Conservation (phyloP, 2,888 invertebrate genomes). For the Latrodectus elegans region DNA sequence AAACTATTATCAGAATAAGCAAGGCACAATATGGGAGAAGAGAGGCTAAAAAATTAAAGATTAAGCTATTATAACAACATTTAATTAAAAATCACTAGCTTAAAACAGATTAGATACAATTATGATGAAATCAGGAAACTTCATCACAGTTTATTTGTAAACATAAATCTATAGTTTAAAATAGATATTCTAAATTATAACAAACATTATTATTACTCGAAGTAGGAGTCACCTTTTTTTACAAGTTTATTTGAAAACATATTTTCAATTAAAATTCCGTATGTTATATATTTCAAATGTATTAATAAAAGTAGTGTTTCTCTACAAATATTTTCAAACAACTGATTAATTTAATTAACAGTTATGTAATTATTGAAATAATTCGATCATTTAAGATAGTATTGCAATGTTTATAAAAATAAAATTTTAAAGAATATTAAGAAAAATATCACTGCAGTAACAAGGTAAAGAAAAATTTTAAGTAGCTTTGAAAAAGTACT, state of each 20-base stretch:
- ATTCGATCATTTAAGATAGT: not conserved
- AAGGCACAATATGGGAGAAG: conserved; percentile 63
- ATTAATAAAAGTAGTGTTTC: too few relatives aligned
- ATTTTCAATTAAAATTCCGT: too few relatives aligned
- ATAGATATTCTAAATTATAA: not conserved
- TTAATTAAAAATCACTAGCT: not conserved
- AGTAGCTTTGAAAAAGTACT: too few relatives aligned
- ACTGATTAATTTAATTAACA: not conserved
- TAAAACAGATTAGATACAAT: not conserved
- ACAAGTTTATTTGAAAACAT: too few relatives aligned
- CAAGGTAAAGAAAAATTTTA: too few relatives aligned
- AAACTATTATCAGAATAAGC: conserved; percentile 27
- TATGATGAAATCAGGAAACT: too few relatives aligned
- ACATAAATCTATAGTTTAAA: not conserved
- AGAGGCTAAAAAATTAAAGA: conserved; percentile 32
- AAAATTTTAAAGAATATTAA: too few relatives aligned
- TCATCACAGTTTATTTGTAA: too few relatives aligned
- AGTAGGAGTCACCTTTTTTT: not conserved
- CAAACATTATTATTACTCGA: not conserved
- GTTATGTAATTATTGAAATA: not conserved
- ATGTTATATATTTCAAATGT: too few relatives aligned
- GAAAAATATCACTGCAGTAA: too few relatives aligned
- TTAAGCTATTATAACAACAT: not conserved
- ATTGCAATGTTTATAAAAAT: too few relatives aligned
- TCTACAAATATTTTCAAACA: not conserved